Percentiles rank a stretch among this genome's conserved stretches.
Conservation (phyloP, 1,140 invertebrate species). For the Pachyrhynchus sulphureomaculatus region DNA sequence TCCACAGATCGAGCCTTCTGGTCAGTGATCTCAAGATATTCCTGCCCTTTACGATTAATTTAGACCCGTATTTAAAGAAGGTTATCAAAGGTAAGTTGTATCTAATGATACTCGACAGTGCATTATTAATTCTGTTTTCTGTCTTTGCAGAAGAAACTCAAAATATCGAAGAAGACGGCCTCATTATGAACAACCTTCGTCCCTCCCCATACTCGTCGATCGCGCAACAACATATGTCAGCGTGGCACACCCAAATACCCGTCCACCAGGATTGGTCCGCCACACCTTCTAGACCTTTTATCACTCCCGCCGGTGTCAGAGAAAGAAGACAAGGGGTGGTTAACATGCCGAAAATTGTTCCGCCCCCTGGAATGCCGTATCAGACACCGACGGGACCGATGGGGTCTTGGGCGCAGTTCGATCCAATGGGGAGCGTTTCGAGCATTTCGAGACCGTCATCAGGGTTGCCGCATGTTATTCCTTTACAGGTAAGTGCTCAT, state of each 20-base stretch:
- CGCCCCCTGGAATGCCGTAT: slow-evolving; percentile 4
- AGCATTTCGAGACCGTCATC: slow-evolving; percentile 6
- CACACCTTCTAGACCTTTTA: not conserved
- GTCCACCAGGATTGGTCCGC: not conserved
- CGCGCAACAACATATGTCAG: not conserved
- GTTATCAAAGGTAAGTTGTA: slow-evolving; percentile 80
- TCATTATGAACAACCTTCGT: slow-evolving; percentile 35
- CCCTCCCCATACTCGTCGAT: not conserved
- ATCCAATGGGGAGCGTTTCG: slow-evolving; percentile 6
- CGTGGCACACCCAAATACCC: slow-evolving; percentile 11
- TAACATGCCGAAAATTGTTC: slow-evolving; percentile 2
- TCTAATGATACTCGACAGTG: not conserved
- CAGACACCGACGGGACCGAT: no score
- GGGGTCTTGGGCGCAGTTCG: slow-evolving; percentile 15
- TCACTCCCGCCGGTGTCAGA: not conserved
- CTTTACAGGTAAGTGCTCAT: slow-evolving; percentile 5
- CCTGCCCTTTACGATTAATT: slow-evolving; percentile 93
- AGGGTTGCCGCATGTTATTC: slow-evolving; percentile 30
- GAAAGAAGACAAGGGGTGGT: slow-evolving; percentile 4
- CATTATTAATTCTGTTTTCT: not conserved
- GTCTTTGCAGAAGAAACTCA: slow-evolving; percentile 58
- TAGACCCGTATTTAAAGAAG: slow-evolving; percentile 95
- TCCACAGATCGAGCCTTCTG: slow-evolving; percentile 78
- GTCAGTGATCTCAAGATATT: slow-evolving; percentile 91
- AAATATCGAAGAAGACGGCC: slow-evolving; percentile 61